Percentiles rank a stretch among this genome's conserved stretches.
Evolutionary conservation across 2,797 vertebrate genomes (phyloP).

Genomic region (Onychomys leucogaster): DNA sequence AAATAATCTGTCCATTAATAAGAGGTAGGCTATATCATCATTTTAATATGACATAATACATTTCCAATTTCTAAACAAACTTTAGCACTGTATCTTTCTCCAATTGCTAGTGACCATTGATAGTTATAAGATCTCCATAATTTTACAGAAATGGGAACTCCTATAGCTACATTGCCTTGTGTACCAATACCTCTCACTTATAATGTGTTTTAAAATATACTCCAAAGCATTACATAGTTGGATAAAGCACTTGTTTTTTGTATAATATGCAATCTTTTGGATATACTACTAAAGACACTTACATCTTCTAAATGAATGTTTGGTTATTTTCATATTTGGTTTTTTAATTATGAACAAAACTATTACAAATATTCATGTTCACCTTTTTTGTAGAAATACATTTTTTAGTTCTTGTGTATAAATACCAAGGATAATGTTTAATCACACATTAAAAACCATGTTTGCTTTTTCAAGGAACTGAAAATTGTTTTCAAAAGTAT

Average conservation of each 20-base stretch:
- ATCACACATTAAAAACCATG: background rate
- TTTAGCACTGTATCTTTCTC: background rate
- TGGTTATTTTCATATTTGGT: too few relatives aligned
- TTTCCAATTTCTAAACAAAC: background rate
- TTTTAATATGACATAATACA: background rate
- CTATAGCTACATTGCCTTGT: background rate
- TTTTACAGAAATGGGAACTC: background rate
- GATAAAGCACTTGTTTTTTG: too few relatives aligned
- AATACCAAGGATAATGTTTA: background rate
- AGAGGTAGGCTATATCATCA: background rate
- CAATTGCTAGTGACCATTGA: background rate
- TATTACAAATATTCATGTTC: background rate
- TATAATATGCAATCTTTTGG: too few relatives aligned
- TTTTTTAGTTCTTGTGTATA: background rate
- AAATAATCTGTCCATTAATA: background rate
- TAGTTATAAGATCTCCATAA: background rate
- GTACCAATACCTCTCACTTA: background rate
- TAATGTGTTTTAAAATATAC: background rate
- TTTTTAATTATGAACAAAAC: background rate
- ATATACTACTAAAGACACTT: too few relatives aligned
- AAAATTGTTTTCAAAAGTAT: too few relatives aligned
- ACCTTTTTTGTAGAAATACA: background rate
- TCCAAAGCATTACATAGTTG: too few relatives aligned
- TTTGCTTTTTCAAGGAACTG: background rate
- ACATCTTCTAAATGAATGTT: too few relatives aligned